These are phyloP conservation scores for Elymnias hypermnestra DNA, from an alignment of 1,140 invertebrate genomes.

Conservation along the genomic window DNA sequence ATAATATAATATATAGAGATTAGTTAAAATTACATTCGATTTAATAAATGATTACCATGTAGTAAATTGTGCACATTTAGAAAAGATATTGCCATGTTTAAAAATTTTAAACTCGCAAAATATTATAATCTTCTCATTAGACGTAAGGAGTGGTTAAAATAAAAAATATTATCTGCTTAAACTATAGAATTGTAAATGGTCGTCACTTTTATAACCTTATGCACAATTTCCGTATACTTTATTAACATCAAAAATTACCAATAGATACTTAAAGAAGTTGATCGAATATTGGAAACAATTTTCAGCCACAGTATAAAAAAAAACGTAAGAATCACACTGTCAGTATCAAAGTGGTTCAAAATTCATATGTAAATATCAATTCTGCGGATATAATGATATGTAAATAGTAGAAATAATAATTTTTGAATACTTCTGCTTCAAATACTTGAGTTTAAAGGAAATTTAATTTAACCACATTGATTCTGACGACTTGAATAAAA, in stretches of 20 bases:
- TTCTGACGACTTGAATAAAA: too few species aligned
- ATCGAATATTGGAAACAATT: neutral
- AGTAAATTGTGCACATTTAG: conserved; percentile 13
- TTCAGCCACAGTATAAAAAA: too few species aligned
- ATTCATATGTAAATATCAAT: too few species aligned
- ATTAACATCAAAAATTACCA: conserved; percentile 1
- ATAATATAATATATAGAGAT: conserved; percentile 8
- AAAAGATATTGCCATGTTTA: conserved; percentile 16
- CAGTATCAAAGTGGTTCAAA: too few species aligned
- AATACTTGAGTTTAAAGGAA: too few species aligned
- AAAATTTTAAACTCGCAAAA: conserved; percentile 19
- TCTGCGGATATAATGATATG: too few species aligned
- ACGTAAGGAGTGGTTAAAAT: neutral
- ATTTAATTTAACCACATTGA: too few species aligned
- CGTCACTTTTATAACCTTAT: neutral
- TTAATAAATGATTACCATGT: conserved; percentile 10
- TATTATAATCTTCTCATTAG: conserved; percentile 7
- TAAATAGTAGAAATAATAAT: too few species aligned
- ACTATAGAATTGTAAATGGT: conserved; percentile 1
- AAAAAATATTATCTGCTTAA: conserved; percentile 1
- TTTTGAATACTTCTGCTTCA: too few species aligned
- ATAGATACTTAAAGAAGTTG: neutral
- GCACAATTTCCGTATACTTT: conserved; percentile 3
- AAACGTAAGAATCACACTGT: too few species aligned
- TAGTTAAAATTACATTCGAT: conserved; percentile 21